Conservation (phyloP, 2,113 vertebrate genomes). For the Limnothrissa miodon region DNA sequence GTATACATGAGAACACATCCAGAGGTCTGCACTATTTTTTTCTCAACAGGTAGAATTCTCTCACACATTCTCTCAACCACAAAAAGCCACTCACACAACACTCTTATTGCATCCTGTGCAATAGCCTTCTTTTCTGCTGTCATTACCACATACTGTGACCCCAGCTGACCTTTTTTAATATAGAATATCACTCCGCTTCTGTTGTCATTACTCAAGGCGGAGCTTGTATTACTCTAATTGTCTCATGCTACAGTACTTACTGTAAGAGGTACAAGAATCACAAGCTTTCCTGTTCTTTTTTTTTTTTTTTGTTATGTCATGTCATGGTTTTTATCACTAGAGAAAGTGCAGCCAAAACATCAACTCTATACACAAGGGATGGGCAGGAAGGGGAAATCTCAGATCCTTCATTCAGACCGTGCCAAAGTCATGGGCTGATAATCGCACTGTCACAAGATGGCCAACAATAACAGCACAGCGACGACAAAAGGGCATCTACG, state of each 20-base stretch:
- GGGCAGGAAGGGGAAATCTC: conserved; percentile 21
- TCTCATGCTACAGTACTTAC: neutral
- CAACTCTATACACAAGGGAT: neutral
- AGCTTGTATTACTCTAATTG: neutral
- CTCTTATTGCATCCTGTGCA: no score
- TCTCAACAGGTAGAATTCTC: no score
- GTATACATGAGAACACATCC: no score
- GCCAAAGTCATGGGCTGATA: conserved; percentile 52
- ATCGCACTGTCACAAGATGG: conserved; percentile 51
- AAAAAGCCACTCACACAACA: no score
- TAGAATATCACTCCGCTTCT: neutral
- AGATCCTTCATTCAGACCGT: conserved; percentile 48
- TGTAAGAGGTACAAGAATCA: neutral
- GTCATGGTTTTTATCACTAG: neutral
- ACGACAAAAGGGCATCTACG: neutral
- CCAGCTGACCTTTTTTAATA: neutral
- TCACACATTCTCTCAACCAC: no score
- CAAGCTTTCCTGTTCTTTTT: neutral
- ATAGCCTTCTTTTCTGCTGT: neutral
- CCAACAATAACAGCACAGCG: conserved; percentile 46
- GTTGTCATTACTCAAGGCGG: neutral
- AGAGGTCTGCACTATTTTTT: no score
- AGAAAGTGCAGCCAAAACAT: neutral
- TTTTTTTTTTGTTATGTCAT: neutral
- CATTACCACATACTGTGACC: neutral